Evolutionary conservation across 2,888 invertebrate genomes (phyloP).

Genomic region (Ichneumon xanthorius): DNA sequence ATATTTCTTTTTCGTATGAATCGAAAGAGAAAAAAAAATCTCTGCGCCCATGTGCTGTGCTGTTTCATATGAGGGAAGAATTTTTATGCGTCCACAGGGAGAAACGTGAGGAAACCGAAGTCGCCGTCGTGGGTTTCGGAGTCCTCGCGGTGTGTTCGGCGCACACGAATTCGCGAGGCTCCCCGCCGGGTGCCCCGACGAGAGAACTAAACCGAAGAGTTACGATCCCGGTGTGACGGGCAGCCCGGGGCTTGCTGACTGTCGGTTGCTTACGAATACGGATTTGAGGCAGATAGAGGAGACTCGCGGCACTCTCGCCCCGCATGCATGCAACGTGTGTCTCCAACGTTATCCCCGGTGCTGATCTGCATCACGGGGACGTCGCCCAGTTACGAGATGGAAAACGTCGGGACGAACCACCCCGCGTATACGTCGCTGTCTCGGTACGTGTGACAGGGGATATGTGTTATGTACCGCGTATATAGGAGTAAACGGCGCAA

Average conservation of each 20-base stretch:
- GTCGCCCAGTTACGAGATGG: slow-evolving; percentile 16
- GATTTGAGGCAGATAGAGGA: slow-evolving; percentile 29
- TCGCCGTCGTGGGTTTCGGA: slow-evolving; percentile 11
- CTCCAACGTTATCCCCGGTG: slow-evolving; percentile 37
- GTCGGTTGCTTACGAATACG: slow-evolving; percentile 60
- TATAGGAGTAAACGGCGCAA: slow-evolving; percentile 18
- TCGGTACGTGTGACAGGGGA: slow-evolving; percentile 26
- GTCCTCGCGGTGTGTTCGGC: slow-evolving; percentile 5
- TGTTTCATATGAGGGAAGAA: slow-evolving; percentile 36
- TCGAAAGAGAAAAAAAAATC: not conserved
- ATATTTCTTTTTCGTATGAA: not conserved
- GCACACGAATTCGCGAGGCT: slow-evolving; percentile 42
- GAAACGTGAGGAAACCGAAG: slow-evolving; percentile 24
- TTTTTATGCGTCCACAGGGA: slow-evolving; percentile 17
- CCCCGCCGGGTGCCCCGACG: slow-evolving; percentile 29
- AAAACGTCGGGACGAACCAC: slow-evolving; percentile 29
- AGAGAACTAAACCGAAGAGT: slow-evolving; percentile 52
- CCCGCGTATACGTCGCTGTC: slow-evolving; percentile 2
- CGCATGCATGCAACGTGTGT: slow-evolving; percentile 48
- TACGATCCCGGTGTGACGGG: slow-evolving; percentile 55
- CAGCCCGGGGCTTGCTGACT: slow-evolving; percentile 37
- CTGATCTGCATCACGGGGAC: slow-evolving; percentile 39
- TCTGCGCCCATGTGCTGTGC: not conserved
- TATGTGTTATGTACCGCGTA: slow-evolving; percentile 21
- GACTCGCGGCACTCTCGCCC: slow-evolving; percentile 10